Evolutionary conservation across 2,797 vertebrate species (phyloP), one percentile per base, ranked within the genome.

Genomic region (Morus bassanus): DNA sequence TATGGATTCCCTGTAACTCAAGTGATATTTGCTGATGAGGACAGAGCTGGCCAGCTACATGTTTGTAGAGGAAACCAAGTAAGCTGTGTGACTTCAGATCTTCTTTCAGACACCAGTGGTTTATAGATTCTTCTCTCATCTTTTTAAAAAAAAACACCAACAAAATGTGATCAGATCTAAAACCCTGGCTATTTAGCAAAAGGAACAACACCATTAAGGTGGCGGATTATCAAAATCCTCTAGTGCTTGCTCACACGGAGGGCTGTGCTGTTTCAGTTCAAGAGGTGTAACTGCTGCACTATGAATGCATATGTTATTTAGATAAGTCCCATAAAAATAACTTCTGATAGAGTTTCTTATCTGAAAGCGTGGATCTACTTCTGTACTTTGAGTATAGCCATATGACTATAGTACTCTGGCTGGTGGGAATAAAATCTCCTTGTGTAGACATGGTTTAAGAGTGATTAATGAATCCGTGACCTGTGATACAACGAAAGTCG

Each of bases 401-500:
- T 37, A 33, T 35, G 14, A 80, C 67, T 67, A 33, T 39, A 63
- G 70, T 63, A 28, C 8, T 50, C n/a, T 54, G 37, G 18, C 53
- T 91, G 53, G n/a, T 75, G 27, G 37, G 82, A 41, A 65, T 92
- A 91, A 92, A 95, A 78, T 83, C 61, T 91, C 53, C 51, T 23
- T 11, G 8, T 78, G 57, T 33, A 81, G 88, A 18, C 50, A 13
- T n/a, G 45, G 79, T 81, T 93, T 92, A 93, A 89, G 79, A 75
- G 57, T 85, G 85, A 96, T 93, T 91, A 96, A 95, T 92, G 96
- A 84, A 75, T 83, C 78, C 1, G 0, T 87, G 93, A 94, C 78
- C 81, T 92, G 60, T 2, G 3, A 81, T 80, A 91, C 77, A 27
- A 64, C 0, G 0, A 43, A 75, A 96, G 56, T n/a, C 0, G 0